phyloP scores from a whole-genome alignment of 2,888 invertebrate species.

The Drosophila merina region DNA sequence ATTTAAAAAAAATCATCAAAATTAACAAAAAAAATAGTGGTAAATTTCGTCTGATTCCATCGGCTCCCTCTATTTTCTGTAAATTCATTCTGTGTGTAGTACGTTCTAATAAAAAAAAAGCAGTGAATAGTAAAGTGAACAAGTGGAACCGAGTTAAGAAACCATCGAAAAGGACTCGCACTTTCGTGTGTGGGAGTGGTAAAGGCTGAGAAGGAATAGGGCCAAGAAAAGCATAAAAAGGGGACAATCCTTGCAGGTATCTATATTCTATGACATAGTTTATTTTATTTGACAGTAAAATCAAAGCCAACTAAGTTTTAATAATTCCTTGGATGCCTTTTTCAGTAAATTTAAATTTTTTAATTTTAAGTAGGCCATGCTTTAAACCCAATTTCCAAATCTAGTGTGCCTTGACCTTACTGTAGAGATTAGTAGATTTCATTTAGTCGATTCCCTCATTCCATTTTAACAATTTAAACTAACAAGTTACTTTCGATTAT shows the following conservation, averaged over 20 bases:
- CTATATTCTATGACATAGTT: no score
- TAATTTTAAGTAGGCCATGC: no score
- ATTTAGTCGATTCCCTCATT: background rate
- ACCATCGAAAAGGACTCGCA: no score
- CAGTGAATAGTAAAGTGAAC: background rate
- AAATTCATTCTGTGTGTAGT: slow-evolving; percentile 23
- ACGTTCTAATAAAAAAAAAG: background rate
- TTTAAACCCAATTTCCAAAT: no score
- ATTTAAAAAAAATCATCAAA: slow-evolving; percentile 43
- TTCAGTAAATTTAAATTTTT: no score
- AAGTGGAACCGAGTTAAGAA: background rate
- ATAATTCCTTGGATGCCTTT: no score
- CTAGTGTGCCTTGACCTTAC: background rate
- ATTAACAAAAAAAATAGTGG: slow-evolving; percentile 49
- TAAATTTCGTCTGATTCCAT: slow-evolving; percentile 5
- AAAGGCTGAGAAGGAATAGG: no score
- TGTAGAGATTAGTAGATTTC: background rate
- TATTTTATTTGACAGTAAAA: background rate
- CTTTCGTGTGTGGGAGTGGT: no score
- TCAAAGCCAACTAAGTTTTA: background rate
- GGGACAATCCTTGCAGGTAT: background rate
- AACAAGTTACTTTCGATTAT: background rate
- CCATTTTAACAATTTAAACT: background rate
- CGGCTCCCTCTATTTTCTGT: slow-evolving; percentile 1
- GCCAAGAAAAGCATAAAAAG: no score